phyloP scores from a whole-genome alignment of 2,113 vertebrate genomes.

The Pollachius pollachius region DNA sequence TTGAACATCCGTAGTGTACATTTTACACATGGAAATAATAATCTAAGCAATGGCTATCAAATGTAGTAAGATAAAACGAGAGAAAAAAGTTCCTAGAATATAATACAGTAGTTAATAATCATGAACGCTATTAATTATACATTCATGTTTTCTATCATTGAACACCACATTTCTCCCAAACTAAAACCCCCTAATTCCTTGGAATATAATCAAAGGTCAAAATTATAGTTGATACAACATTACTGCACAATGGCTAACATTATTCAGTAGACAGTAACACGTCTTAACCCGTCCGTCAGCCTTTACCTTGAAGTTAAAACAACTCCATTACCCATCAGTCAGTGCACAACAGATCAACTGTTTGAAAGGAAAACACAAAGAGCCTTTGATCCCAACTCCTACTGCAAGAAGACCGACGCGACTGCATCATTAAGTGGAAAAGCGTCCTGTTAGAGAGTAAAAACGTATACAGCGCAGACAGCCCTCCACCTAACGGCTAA shows the following conservation, averaged over 20 bases:
- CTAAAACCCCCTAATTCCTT: constrained; percentile 73
- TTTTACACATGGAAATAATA: constrained; percentile 80
- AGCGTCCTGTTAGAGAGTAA: constrained; percentile 48
- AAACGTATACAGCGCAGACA: constrained; percentile 67
- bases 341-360: constrained; percentile 73
- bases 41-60: constrained; percentile 81
- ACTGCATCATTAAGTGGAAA: constrained; percentile 58
- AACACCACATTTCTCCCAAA: constrained; percentile 80
- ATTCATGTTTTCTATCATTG: constrained; percentile 80
- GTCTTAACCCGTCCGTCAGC: constrained; percentile 75
- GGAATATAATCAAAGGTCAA: constrained; percentile 74
- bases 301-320: constrained; percentile 70
- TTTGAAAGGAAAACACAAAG: constrained; percentile 68
- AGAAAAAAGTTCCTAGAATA: constrained; percentile 61
- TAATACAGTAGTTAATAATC: constrained; percentile 57
- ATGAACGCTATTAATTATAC: constrained; percentile 73
- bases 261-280: constrained; percentile 76
- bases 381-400: constrained; percentile 36
- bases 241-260: constrained; percentile 90
- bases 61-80: constrained; percentile 35
- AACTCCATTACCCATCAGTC: constrained; percentile 69
- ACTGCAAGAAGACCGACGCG: constrained; percentile 5
- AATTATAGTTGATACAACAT: constrained; percentile 95
- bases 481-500: constrained; percentile 74
- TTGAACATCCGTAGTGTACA: constrained; percentile 78